Percentiles rank a stretch among this genome's conserved stretches.
Evolutionary conservation across 2,888 invertebrate genomes (phyloP).

Genomic region (Pristionchus fissidentatus): DNA sequence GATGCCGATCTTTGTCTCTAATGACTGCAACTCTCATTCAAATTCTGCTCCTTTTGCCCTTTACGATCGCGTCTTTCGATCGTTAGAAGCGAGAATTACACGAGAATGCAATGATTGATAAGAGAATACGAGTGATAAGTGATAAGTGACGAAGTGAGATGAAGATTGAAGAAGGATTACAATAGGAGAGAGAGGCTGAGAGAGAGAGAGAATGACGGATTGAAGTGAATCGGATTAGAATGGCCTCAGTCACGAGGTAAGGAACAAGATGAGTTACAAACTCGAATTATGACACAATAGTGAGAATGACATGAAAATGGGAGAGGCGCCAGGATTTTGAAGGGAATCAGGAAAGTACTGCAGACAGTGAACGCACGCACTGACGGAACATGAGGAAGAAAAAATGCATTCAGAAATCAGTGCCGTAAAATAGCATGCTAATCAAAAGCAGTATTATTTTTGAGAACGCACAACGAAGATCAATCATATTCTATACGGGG

Average conservation of each 20-base stretch:
- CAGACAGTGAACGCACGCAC: background rate
- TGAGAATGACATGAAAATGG: background rate
- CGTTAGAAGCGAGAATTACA: background rate
- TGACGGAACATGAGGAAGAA: background rate
- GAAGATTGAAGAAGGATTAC: background rate
- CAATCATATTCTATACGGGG: no score
- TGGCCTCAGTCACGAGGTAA: background rate
- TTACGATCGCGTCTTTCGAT: background rate
- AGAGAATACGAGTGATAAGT: slow-evolving; percentile 12
- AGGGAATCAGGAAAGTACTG: background rate
- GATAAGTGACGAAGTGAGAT: no score
- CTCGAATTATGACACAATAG: background rate
- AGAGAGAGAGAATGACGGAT: background rate
- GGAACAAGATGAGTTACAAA: background rate
- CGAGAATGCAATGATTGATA: background rate
- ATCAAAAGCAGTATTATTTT: no score
- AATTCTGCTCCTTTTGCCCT: background rate
- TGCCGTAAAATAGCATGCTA: no score
- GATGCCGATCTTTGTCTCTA: no score
- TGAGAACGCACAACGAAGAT: no score
- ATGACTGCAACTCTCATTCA: no score
- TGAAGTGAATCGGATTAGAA: slow-evolving; percentile 13
- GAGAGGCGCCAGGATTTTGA: background rate
- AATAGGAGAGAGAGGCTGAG: background rate
- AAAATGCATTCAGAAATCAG: background rate